Base-by-base conservation (phyloP, 1,140 invertebrate species). In the Drosophila persimilis region DNA sequence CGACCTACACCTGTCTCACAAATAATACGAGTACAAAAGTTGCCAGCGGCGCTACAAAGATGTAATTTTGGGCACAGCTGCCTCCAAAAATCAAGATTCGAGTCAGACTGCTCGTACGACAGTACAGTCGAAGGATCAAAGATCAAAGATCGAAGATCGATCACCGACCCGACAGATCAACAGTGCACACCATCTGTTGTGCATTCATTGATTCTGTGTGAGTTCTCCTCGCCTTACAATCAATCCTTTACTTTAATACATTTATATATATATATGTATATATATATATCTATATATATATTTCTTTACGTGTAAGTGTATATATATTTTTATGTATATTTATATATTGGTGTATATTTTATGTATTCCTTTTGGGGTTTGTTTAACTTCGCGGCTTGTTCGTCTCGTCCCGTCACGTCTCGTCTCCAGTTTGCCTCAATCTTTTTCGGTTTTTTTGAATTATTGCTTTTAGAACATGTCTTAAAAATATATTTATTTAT, bases 401-500 rank as follows among this genome's bases (percentile, higher is more conserved):
- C 57, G 9, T 39, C 45, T 71, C 11, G 24, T 26, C 24, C 5
- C 24, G 24, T 26, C 0, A 5, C 24, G 24, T 26, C 24, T 26
- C 24, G 9, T 39, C 48, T 71, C 8, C 26, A 57, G n/a, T 47
- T 56, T 3, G 53, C 62, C 9, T 60, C 55, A 24, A 64, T 77
- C 11, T 63, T 75, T 24, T 53, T 35, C 31, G 31, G 62, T 79
- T 84, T 86, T 86, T 86, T 81, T 81, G 62, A 81, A 88, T 86
- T 86, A 86, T 86, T 86, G 83, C 83, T 86, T 86, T 86, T 86
- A 88, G 83, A 86, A 88, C 78, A 74, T 88, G 70, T 88, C 84
- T 88, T 88, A 89, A 88, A 88, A 88, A 88, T 88, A 88, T 88
- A 89, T 89, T 86, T 69, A 79, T 83, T 86, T 80, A 86, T 85